Evolutionary conservation across 2,113 vertebrate genomes (phyloP).

Genomic region (Toxotes chatareus): DNA sequence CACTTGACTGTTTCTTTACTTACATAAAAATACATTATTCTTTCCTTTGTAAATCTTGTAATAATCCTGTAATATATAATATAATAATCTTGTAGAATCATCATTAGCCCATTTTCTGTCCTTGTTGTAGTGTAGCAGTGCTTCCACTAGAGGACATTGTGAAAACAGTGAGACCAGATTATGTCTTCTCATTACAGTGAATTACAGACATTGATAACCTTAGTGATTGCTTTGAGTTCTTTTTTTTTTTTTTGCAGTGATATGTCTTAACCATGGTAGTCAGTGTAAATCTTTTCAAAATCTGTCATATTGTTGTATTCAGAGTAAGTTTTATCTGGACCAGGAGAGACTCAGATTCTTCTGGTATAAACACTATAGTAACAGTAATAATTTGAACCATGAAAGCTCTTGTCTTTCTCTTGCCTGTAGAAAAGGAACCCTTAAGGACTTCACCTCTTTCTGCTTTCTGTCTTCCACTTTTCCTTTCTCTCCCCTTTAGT

Average conservation of each 20-base stretch:
- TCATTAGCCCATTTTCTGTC: neutral
- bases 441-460: neutral
- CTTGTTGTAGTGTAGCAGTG: neutral
- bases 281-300: neutral
- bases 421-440: neutral
- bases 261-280: neutral
- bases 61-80: too few relatives aligned
- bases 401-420: neutral
- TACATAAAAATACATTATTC: neutral
- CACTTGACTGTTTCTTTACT: neutral
- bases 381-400: neutral
- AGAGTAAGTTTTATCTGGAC: neutral
- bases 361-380: neutral
- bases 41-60: neutral
- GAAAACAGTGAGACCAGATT: neutral
- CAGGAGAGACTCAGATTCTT: neutral
- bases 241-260: neutral
- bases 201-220: neutral
- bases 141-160: conserved; percentile 43
- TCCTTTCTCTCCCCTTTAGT: conserved; percentile 73
- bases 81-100: neutral
- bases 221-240: neutral
- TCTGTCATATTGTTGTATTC: neutral
- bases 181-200: neutral
- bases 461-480: neutral